phyloP scores from a whole-genome alignment of 2,113 vertebrate species.

The Hipposideros armiger region DNA sequence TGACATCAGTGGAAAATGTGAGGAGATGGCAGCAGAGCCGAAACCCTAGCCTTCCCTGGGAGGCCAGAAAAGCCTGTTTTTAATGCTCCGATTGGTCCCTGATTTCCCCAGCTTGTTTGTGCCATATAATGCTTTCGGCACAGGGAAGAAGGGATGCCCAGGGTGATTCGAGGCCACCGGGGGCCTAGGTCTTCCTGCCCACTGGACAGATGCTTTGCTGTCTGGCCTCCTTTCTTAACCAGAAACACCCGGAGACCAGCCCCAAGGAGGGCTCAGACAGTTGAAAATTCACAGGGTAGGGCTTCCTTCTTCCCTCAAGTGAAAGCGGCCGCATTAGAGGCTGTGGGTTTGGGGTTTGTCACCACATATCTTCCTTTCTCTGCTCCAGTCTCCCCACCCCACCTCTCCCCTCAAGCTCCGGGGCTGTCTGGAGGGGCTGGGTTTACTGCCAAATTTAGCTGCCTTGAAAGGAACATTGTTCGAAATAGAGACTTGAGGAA shows the following conservation, averaged over 20 bases:
- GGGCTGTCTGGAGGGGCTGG: conserved; percentile 74
- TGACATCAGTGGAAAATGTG: conserved; percentile 84
- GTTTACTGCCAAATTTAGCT: conserved; percentile 81
- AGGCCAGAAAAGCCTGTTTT: conserved; percentile 78
- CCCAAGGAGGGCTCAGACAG: not conserved
- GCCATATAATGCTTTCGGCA: conserved; percentile 63
- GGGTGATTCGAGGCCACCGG: conserved; percentile 57
- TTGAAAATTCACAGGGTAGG: not conserved
- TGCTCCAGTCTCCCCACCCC: not conserved
- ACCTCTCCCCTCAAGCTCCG: conserved; percentile 54
- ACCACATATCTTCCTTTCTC: not conserved
- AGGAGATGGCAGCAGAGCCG: conserved; percentile 67
- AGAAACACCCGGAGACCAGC: not conserved
- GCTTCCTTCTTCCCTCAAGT: not conserved
- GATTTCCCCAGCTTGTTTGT: conserved; percentile 68
- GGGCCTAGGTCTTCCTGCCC: conserved; percentile 24
- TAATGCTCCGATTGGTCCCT: conserved; percentile 76
- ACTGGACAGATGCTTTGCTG: not conserved
- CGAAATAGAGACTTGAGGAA: conserved; percentile 75
- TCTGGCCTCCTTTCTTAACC: not conserved
- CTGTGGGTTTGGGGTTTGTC: conserved; percentile 37
- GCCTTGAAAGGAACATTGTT: conserved; percentile 77
- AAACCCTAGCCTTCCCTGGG: conserved; percentile 75
- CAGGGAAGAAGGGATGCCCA: not conserved
- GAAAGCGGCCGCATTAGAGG: not conserved